Percentiles rank a stretch among this genome's conserved stretches.
Evolutionary conservation across 2,888 invertebrate genomes (phyloP).

Genomic region (Sinodicranocentrus sp.): DNA sequence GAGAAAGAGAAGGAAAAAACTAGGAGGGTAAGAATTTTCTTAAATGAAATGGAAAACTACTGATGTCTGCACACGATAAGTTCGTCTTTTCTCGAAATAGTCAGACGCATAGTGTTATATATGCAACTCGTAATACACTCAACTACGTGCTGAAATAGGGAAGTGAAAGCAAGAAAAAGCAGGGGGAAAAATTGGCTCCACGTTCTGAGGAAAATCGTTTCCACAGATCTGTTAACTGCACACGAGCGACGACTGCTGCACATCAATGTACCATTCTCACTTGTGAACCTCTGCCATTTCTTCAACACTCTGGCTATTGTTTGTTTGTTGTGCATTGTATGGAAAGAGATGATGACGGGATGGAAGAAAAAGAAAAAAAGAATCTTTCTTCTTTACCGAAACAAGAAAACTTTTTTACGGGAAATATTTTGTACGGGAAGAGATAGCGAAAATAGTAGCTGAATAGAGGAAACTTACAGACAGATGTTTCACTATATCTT

Average conservation of each 20-base stretch:
- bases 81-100: conserved; percentile 41
- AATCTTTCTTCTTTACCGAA: conserved; percentile 45
- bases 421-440: neutral
- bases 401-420: conserved; percentile 54
- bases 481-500: too few species aligned
- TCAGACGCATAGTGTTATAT: too few species aligned
- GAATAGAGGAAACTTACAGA: neutral
- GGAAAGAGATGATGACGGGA: conserved; percentile 52
- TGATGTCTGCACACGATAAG: conserved; percentile 64
- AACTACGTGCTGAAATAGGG: conserved; percentile 26
- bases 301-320: conserved; percentile 40
- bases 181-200: conserved; percentile 61
- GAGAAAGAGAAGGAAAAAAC: conserved; percentile 21
- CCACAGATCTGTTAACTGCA: conserved; percentile 60
- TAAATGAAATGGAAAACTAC: conserved; percentile 67
- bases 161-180: conserved; percentile 52
- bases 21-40: conserved; percentile 55
- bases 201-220: conserved; percentile 52
- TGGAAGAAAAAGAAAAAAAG: conserved; percentile 17
- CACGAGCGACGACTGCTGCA: conserved; percentile 43
- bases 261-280: conserved; percentile 35
- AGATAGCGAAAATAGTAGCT: neutral
- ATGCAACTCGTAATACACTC: neutral
- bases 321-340: conserved; percentile 61
- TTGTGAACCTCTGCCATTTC: conserved; percentile 42